Evolutionary conservation across 1,140 invertebrate genomes (phyloP).

Genomic region (Drosophila murphyi): DNA sequence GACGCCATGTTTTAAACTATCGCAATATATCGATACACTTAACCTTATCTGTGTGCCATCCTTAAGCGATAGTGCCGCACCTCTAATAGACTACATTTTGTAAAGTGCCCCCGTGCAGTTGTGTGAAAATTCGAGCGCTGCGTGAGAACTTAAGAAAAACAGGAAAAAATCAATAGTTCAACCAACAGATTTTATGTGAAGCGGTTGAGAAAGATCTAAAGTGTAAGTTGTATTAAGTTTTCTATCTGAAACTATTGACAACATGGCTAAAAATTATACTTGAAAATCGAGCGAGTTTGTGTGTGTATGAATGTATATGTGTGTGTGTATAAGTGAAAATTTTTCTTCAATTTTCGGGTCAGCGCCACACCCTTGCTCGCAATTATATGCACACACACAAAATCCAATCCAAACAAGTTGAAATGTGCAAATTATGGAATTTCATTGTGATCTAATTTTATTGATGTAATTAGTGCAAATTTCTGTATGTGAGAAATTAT

Average conservation of each 20-base stretch:
- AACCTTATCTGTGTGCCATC: no score
- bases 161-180: constrained; percentile 64
- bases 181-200: constrained; percentile 52
- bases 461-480: constrained; percentile 38
- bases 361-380: constrained; percentile 75
- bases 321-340: constrained; percentile 57
- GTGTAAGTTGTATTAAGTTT: constrained; percentile 65
- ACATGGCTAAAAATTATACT: constrained; percentile 30
- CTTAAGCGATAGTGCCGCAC: neutral
- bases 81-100: constrained; percentile 37
- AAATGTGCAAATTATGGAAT: constrained; percentile 21
- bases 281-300: constrained; percentile 45
- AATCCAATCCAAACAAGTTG: constrained; percentile 41
- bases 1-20: neutral
- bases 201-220: constrained; percentile 45
- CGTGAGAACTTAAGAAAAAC: constrained; percentile 49
- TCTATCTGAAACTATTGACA: constrained; percentile 13
- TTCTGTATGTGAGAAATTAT: constrained; percentile 59
- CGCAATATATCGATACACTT: constrained; percentile 16
- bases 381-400: constrained; percentile 22
- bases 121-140: constrained; percentile 54
- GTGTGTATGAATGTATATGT: constrained; percentile 11
- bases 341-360: constrained; percentile 71
- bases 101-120: constrained; percentile 69
- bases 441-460: neutral